These are phyloP conservation scores for Halocaridina rubra DNA, from an alignment of 2,888 invertebrate genomes.

Conservation along the genomic window DNA sequence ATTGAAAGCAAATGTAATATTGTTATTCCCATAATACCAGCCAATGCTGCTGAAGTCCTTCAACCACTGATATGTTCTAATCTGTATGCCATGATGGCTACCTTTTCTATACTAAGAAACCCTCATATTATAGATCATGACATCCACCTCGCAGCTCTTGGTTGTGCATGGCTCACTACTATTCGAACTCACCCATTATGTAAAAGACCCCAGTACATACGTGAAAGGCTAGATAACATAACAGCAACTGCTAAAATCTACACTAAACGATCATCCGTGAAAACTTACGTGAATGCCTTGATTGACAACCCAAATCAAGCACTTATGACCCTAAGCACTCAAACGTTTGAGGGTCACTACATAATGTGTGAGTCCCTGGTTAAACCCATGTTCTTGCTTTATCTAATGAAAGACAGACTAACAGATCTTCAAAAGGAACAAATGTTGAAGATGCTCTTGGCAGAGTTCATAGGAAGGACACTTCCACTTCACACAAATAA, in stretches of 20 bases:
- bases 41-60: neutral
- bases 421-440: neutral
- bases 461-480: neutral
- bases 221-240: neutral
- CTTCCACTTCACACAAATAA: neutral
- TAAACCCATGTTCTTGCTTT: slow-evolving; percentile 24
- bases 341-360: neutral
- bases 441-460: neutral
- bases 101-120: slow-evolving; percentile 33
- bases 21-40: slow-evolving; percentile 29
- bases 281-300: neutral
- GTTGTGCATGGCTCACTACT: slow-evolving; percentile 16
- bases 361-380: slow-evolving; percentile 32
- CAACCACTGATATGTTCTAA: neutral
- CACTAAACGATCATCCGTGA: neutral
- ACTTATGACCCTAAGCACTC: slow-evolving; percentile 24
- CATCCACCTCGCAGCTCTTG: slow-evolving; percentile 27
- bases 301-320: neutral
- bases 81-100: slow-evolving; percentile 7
- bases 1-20: neutral
- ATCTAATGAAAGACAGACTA: neutral
- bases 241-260: slow-evolving; percentile 27
- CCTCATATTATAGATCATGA: slow-evolving; percentile 21
- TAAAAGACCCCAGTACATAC: slow-evolving; percentile 7
- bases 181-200: neutral